Evolutionary conservation across 2,797 vertebrate species (phyloP).

Genomic region (Lophius americanus): DNA sequence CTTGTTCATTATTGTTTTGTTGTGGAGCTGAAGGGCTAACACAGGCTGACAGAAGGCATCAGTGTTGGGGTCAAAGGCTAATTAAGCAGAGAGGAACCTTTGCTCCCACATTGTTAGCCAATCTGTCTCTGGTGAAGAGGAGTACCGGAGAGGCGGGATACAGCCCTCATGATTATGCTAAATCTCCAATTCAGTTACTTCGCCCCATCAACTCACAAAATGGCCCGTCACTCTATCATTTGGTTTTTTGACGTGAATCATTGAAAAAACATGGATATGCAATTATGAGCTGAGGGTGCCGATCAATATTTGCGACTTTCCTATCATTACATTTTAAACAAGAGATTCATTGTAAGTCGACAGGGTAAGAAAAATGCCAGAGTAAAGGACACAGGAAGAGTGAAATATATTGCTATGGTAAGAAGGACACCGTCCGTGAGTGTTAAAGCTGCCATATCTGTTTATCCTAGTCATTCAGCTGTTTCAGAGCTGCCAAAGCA

Average conservation of each 20-base stretch:
- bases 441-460: constrained; percentile 71
- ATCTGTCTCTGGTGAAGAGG: constrained; percentile 80
- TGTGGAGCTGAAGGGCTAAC: constrained; percentile 49
- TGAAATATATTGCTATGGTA: constrained; percentile 67
- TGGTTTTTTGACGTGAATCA: constrained; percentile 54
- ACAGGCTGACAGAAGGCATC: constrained; percentile 77
- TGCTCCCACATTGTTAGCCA: constrained; percentile 84
- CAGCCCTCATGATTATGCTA: constrained; percentile 63
- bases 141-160: constrained; percentile 69
- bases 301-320: constrained; percentile 77
- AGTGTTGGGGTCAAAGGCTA: constrained; percentile 84
- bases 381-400: constrained; percentile 74
- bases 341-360: constrained; percentile 75
- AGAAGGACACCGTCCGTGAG: constrained; percentile 53
- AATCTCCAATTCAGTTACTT: constrained; percentile 77
- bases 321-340: constrained; percentile 75
- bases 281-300: constrained; percentile 76
- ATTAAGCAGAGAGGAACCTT: constrained; percentile 84
- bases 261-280: constrained; percentile 82
- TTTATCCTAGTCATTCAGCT: constrained; percentile 65
- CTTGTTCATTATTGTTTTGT: constrained; percentile 75
- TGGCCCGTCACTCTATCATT: constrained; percentile 75
- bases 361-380: constrained; percentile 77
- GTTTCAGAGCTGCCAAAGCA: constrained; percentile 62
- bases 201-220: constrained; percentile 79